These are phyloP conservation scores for Tricholauxania praeusta DNA, from an alignment of 2,888 invertebrate species.

Conservation along the genomic window DNA sequence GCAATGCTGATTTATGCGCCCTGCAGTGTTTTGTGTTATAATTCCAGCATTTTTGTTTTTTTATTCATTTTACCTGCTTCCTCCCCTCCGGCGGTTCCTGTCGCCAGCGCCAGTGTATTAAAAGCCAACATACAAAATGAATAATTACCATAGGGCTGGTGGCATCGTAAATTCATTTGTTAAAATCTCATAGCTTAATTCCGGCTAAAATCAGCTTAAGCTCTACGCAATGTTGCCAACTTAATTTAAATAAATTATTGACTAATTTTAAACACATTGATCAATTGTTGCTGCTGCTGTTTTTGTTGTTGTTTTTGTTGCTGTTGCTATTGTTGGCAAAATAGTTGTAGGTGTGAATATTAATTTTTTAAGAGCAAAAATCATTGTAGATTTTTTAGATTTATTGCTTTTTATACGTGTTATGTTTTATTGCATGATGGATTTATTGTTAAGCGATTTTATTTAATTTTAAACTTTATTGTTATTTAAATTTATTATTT, in stretches of 20 bases:
- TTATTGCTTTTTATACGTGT: no score
- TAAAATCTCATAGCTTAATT: background rate
- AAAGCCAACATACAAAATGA: background rate
- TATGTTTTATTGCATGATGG: no score
- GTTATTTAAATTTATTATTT: no score
- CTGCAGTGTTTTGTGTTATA: background rate
- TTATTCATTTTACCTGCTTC: no score
- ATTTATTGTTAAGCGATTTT: no score
- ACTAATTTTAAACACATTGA: constrained; percentile 3
- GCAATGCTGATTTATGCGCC: constrained; percentile 13
- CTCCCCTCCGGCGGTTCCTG: background rate
- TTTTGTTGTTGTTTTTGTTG: background rate
- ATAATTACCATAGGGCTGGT: background rate
- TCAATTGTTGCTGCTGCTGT: background rate
- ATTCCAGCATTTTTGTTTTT: no score
- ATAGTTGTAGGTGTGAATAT: constrained; percentile 4
- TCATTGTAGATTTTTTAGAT: no score
- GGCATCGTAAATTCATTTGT: constrained; percentile 1
- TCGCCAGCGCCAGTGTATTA: background rate
- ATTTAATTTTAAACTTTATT: no score
- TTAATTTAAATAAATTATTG: constrained; percentile 16
- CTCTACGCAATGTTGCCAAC: constrained; percentile 13
- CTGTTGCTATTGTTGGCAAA: no score
- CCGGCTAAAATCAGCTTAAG: background rate
- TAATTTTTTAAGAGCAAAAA: background rate